Conservation (phyloP, 2,888 invertebrate genomes). For the Sarcophaga caerulescens region DNA sequence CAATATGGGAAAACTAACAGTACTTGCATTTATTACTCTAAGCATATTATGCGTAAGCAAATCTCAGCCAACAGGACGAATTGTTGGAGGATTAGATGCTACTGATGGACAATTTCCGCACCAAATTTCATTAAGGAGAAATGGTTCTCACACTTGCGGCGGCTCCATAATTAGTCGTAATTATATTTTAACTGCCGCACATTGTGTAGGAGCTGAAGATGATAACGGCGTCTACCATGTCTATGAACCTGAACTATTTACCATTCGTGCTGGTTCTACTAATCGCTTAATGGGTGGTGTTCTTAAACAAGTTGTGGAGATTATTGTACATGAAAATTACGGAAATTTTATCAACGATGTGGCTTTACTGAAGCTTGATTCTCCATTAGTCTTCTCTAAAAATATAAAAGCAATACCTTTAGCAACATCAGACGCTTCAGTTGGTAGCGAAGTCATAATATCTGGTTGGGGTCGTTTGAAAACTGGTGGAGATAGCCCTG, state of each 20-base stretch:
- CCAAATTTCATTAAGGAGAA: constrained; percentile 76
- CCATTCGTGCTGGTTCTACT: constrained; percentile 75
- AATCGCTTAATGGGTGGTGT: constrained; percentile 75
- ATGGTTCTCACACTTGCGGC: constrained; percentile 73
- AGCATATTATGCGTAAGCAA: constrained; percentile 36
- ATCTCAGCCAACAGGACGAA: constrained; percentile 71
- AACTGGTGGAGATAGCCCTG: constrained; percentile 71
- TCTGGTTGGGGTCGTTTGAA: constrained; percentile 75
- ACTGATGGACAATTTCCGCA: constrained; percentile 76
- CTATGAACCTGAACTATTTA: constrained; percentile 64
- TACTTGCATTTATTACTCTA: constrained; percentile 1
- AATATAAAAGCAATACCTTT: constrained; percentile 71
- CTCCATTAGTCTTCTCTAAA: constrained; percentile 69
- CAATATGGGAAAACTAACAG: constrained; percentile 28
- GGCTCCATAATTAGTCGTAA: constrained; percentile 72
- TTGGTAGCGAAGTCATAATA: constrained; percentile 69
- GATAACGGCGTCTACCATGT: constrained; percentile 57
- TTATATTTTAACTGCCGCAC: constrained; percentile 73
- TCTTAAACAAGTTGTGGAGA: constrained; percentile 70
- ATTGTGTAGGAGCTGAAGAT: constrained; percentile 69
- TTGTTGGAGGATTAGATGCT: constrained; percentile 77
- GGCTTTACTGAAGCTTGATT: constrained; percentile 71
- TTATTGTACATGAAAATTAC: constrained; percentile 73
- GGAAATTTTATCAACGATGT: constrained; percentile 73
- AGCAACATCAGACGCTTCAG: constrained; percentile 70